Evolutionary conservation across 2,113 vertebrate species (phyloP), one percentile per base, ranked within the genome.

Genomic region (Turnix velox): DNA sequence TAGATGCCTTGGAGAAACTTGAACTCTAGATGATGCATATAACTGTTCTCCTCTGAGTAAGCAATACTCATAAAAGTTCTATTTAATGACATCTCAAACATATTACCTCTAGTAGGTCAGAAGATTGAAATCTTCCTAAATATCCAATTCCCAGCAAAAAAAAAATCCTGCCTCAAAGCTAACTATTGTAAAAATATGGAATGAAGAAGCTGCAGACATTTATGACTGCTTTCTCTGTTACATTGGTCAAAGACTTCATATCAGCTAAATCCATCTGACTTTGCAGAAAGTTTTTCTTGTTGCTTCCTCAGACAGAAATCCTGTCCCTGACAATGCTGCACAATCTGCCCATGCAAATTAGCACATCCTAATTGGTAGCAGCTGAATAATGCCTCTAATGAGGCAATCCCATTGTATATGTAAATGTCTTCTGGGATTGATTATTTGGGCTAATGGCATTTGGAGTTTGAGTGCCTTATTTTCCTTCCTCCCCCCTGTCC

Each of bases 111-210:
- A 75, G 39, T 58, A 74, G 65, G 31, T 0, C 79, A 27, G 58
- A 86, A 88, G 69, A 96, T 27, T 78, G 62, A 96, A 90, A 84
- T 67, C 66, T 74, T 79, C 51, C 88, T 65, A 73, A 92, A 92
- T 61, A 92, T 25, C 68, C 54, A 81, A 57, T 90, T 88, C 33
- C 39, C 57, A 54, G 66, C 13, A 42, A 94, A 87, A 85, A 65
- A 45, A 19, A 69, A 23, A 57, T 54, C 52, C 79, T 83, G 37
- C 66, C 40, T 73, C 6, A 1, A 81, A 83, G 48, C 55, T 83
- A 77, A 90, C 66, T 5, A 27, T 2, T 78, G 57, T 35, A 62
- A 91, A 86, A 84, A 69, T 58, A 82, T 0, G 19, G 66, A 10
- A 59, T 2, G 31, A 69, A 79, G 59, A 73, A 57, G 22, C 22